Base-by-base conservation (phyloP, 2,888 invertebrate genomes). In the Platerodrilus igneus region DNA sequence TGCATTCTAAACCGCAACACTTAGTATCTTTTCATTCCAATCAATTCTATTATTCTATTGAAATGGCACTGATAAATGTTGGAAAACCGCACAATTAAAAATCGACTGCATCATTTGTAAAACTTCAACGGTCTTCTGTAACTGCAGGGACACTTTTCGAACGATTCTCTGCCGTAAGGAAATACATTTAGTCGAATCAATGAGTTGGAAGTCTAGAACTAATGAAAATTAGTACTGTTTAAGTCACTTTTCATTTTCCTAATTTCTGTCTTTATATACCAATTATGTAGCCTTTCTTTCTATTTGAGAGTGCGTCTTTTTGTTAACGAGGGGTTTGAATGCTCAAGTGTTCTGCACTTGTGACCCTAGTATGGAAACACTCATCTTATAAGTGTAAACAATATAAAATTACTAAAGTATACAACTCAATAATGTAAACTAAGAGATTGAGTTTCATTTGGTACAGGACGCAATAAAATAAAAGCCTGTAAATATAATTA, bases 11-110 rank as follows among this genome's bases (percentile, higher is more conserved):
- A 53, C 53, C 53, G 45, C 53, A 53, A 51, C 50, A 53, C 53
- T 53, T 50, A 48, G 48, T 41, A 47, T 51, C 51, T 53, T 53
- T 53, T 53, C 51, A 48, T 50, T 44, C 46, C 51, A 53, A 53
- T 53, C 53, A 53, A 46, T 53, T 53, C 53, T 44, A 53, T 53
- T 53, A 53, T 53, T 47, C 47, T 27, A 37, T 38, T 39, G 30
- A 28, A 17, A 25, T 30, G 39, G 40, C 36, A 14, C 42, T 36
- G 34, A 21, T 30, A 36, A 42, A 42, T 38, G 27, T 31, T 41
- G 31, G 9, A 21, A n/a, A n/a, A 27, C 19, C 38, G 37, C 29
- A 21, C 36, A 39, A 43, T 42, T 44, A 41, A 47, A 45, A 45
- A 41, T 22, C 8, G 9, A 19, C 16, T 30, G 18, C 13, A 16